Base-by-base conservation (phyloP, 2,113 vertebrate genomes). In the Lonchura striata region DNA sequence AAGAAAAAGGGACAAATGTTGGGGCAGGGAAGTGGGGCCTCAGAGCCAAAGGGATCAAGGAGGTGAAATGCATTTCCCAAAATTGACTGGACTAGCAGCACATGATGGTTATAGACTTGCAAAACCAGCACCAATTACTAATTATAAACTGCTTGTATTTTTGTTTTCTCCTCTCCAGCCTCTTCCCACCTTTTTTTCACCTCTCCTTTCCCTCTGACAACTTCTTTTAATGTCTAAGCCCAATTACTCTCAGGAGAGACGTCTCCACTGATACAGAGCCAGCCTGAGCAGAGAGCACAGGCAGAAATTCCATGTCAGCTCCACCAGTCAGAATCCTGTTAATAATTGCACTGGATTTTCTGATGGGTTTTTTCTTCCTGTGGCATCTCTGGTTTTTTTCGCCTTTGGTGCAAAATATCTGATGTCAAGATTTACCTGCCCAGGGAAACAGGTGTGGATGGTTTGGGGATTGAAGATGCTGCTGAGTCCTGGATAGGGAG, bases 51-150 rank as follows among this genome's bases (percentile, higher is more conserved):
- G 7, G 15, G 3, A 7, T 8, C 6, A 1, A 15, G 44, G 27
- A 14, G 23, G 18, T 13, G 2, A 61, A 30, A 52, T 4, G 13
- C 1, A 1, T 14, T 41, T 37, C 86, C 76, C 30, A 37, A 53
- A 27, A 16, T 3, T 7, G 14, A 1, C 27, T 57, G 82, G 31
- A 18, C 13, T 1, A 25, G 10, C 52, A 23, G 49, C 13, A 41
- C 2, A 0, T 2, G 1, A 7, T 37, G 44, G 33, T 3, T 5
- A 10, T 2, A n/a, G 54, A 6, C 20, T 8, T 57, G 49, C 31
- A 52, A 74, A 89, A 46, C 4, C 65, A 24, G 12, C n/a, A 30
- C 24, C 41, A n/a, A 8, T 33, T 41, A 2, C 25, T 54, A 31
- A 47, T 23, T 28, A 27, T 10, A 27, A 13, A 31, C 15, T 11